These are phyloP conservation scores for Nansenia antarctica DNA, from an alignment of 2,113 vertebrate species.

Conservation along the genomic window DNA sequence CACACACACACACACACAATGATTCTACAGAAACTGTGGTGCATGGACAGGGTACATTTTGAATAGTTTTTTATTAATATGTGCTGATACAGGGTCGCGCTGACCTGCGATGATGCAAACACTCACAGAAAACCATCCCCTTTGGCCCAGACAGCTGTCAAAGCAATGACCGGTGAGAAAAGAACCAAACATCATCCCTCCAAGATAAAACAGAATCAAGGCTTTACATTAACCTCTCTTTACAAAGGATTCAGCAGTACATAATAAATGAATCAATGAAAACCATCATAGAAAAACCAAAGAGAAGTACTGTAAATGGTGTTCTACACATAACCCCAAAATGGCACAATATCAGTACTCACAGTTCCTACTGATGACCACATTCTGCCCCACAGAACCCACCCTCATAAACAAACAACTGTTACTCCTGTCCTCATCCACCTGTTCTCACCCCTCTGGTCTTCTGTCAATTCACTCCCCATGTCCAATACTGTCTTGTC, in stretches of 20 bases:
- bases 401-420: not conserved
- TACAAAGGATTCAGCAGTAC: conserved; percentile 50
- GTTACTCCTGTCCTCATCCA: conserved; percentile 12
- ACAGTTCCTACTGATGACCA: conserved; percentile 7
- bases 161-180: conserved; percentile 56
- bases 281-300: conserved; percentile 36
- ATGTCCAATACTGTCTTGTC: conserved; percentile 52
- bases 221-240: conserved; percentile 38
- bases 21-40: conserved; percentile 35
- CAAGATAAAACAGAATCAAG: conserved; percentile 51
- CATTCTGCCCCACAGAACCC: conserved; percentile 15
- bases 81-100: conserved; percentile 72
- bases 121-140: conserved; percentile 66
- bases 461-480: not conserved
- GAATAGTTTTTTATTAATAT: conserved; percentile 72
- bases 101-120: conserved; percentile 69
- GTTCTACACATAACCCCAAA: conserved; percentile 27
- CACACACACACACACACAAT: conserved; percentile 1
- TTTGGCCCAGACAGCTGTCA: conserved; percentile 69
- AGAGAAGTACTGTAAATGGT: conserved; percentile 47
- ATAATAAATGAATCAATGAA: conserved; percentile 37
- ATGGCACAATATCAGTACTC: conserved; percentile 39
- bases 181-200: conserved; percentile 47
- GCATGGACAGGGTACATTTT: conserved; percentile 40
- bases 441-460: conserved; percentile 7